Conservation (phyloP, 2,797 vertebrate species). For the Melanotaenia maccullochi region DNA sequence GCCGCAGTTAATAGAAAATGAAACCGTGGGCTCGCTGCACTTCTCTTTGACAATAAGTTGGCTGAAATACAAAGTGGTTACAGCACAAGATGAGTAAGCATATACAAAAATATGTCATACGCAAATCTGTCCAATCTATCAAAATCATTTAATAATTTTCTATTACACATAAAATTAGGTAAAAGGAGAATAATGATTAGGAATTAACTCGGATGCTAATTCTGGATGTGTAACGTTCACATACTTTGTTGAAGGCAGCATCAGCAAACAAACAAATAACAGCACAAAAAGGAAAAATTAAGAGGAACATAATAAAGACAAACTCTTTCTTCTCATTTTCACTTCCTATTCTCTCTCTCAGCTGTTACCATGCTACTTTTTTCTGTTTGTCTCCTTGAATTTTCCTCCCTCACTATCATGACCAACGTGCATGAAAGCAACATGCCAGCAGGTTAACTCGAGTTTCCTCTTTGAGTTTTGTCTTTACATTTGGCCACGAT, state of each 20-base stretch:
- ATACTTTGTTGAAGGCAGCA: neutral
- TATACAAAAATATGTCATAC: too few species aligned
- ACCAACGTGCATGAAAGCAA: conserved; percentile 31
- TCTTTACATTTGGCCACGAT: conserved; percentile 7
- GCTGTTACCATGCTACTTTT: conserved; percentile 2
- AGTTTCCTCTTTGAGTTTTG: conserved; percentile 7
- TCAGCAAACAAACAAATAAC: neutral
- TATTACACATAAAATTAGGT: neutral
- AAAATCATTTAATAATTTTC: neutral
- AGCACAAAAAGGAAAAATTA: neutral
- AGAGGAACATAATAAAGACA: neutral
- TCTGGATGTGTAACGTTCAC: neutral
- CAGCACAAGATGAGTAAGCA: too few species aligned
- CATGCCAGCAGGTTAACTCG: conserved; percentile 2
- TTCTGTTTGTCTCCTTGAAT: neutral
- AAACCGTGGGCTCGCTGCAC: conserved; percentile 4
- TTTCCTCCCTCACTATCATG: conserved; percentile 10
- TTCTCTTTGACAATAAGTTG: conserved; percentile 3
- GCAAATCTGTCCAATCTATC: too few species aligned
- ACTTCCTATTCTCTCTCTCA: conserved; percentile 7
- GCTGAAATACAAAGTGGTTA: neutral
- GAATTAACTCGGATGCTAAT: neutral
- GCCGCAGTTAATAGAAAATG: conserved; percentile 8
- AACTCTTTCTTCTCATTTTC: conserved; percentile 1
- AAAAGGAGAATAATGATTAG: neutral